Evolutionary conservation across 2,888 invertebrate species (phyloP).

Genomic region (Anthophora plumipes): DNA sequence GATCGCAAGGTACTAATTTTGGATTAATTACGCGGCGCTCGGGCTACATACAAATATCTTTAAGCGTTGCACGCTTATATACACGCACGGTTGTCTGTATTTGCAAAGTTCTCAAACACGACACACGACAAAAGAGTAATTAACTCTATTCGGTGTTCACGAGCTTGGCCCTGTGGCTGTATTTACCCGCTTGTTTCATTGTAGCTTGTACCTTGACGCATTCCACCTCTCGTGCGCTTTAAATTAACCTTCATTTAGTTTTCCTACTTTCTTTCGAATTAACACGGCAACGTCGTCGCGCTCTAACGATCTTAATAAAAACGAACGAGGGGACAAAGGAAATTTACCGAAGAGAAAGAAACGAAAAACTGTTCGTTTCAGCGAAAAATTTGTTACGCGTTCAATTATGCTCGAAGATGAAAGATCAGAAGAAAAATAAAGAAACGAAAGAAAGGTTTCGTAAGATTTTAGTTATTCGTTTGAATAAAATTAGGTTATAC

Average conservation of each 20-base stretch:
- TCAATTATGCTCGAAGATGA: neutral
- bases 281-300: neutral
- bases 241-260: conserved; percentile 34
- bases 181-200: conserved; percentile 50
- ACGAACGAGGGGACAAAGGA: too few relatives aligned
- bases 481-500: neutral
- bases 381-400: neutral
- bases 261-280: neutral
- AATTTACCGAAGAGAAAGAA: too few relatives aligned
- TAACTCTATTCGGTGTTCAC: conserved; percentile 55
- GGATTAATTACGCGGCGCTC: conserved; percentile 24
- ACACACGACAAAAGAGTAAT: conserved; percentile 58
- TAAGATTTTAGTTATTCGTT: neutral
- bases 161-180: conserved; percentile 25
- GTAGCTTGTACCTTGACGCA: conserved; percentile 40
- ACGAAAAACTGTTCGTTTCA: neutral
- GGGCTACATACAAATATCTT: conserved; percentile 26
- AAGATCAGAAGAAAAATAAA: neutral
- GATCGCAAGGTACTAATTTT: conserved; percentile 15
- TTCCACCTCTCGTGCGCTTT: conserved; percentile 15
- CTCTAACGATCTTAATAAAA: too few relatives aligned
- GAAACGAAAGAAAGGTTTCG: neutral
- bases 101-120: conserved; percentile 45
- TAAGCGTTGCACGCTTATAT: conserved; percentile 29
- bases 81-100: conserved; percentile 15